Percentiles rank a stretch among this genome's conserved stretches.
phyloP scores from a whole-genome alignment of 2,797 vertebrate species.

The Geotrypetes seraphini region DNA sequence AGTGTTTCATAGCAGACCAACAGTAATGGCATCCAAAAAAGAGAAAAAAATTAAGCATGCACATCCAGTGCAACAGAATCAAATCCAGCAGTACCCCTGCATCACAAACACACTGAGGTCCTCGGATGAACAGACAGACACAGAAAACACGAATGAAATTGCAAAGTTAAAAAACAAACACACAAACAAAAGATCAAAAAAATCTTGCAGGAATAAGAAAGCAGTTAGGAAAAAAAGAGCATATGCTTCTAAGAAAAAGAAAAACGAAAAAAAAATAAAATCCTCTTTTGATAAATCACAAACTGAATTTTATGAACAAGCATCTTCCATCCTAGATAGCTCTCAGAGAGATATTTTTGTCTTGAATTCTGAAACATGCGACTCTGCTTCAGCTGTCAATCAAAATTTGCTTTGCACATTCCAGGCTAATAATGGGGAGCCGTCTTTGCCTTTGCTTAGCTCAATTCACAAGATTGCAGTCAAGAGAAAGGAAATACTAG shows the following conservation, averaged over 20 bases:
- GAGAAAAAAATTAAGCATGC: background rate
- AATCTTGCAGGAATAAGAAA: slow-evolving; percentile 7
- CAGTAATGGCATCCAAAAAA: slow-evolving; percentile 16
- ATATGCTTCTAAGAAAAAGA: background rate
- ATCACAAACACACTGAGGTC: background rate
- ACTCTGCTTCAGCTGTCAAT: background rate
- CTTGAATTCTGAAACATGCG: slow-evolving; percentile 8
- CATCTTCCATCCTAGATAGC: slow-evolving; percentile 5
- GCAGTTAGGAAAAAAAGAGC: slow-evolving; percentile 12
- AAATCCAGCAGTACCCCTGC: background rate
- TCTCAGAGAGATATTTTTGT: background rate
- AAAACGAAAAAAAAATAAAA: background rate
- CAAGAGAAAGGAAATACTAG: background rate
- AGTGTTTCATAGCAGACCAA: background rate
- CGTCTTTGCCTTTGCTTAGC: background rate
- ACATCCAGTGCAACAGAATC: background rate
- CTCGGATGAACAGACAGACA: background rate
- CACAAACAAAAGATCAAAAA: slow-evolving; percentile 14
- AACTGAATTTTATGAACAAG: slow-evolving; percentile 1
- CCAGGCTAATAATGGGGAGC: slow-evolving; percentile 2
- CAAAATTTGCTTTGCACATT: background rate
- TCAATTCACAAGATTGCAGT: slow-evolving; percentile 1
- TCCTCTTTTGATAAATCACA: background rate
- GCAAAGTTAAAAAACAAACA: background rate
- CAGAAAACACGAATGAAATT: background rate